phyloP scores from a whole-genome alignment of 2,888 invertebrate species.

The Drosophila mettleri region DNA sequence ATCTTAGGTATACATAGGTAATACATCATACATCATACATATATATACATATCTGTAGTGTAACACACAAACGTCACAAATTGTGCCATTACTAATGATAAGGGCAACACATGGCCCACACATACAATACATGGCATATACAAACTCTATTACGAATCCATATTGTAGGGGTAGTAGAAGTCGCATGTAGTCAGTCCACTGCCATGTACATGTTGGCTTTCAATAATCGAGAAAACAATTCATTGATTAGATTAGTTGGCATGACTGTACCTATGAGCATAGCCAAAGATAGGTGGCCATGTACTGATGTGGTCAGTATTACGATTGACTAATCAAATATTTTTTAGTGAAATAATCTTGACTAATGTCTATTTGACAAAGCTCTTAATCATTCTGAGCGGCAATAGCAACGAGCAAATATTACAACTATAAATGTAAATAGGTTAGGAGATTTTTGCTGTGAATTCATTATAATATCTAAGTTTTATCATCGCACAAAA shows the following conservation, averaged over 20 bases:
- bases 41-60: neutral
- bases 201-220: neutral
- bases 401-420: too few species aligned
- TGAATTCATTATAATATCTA: neutral
- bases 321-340: neutral
- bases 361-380: neutral
- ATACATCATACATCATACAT: slow-evolving; percentile 1
- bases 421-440: too few species aligned
- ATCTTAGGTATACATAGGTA: slow-evolving; percentile 5
- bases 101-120: slow-evolving; percentile 50
- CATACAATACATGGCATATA: neutral
- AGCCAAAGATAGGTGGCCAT: neutral
- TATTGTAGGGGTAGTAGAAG: neutral
- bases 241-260: slow-evolving; percentile 28
- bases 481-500: neutral
- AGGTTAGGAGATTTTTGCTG: too few species aligned
- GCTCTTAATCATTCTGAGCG: neutral
- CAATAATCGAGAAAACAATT: slow-evolving; percentile 11
- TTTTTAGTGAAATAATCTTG: neutral
- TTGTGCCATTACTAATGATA: slow-evolving; percentile 75
- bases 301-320: slow-evolving; percentile 6
- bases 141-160: neutral
- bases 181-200: neutral
- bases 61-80: slow-evolving; percentile 30
- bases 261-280: slow-evolving; percentile 12